phyloP scores from a whole-genome alignment of 2,888 invertebrate genomes.

The Taenaris catops region DNA sequence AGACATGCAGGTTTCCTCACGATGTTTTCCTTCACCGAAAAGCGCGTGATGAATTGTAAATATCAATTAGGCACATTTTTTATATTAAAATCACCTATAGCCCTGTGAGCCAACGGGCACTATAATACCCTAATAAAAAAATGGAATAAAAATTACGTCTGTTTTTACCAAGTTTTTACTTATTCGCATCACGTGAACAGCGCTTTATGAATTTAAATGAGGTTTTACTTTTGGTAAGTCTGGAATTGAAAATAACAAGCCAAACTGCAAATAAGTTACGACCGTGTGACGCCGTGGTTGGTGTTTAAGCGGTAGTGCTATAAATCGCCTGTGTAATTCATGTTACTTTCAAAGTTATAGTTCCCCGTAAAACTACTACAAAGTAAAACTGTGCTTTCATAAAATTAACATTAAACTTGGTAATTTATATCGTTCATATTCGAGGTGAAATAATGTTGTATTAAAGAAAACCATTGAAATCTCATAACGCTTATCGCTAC shows the following conservation, averaged over 20 bases:
- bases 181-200: neutral
- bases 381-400: neutral
- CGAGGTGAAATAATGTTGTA: too few relatives aligned
- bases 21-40: too few relatives aligned
- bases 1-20: too few relatives aligned
- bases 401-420: neutral
- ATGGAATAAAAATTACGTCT: neutral
- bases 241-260: slow-evolving; percentile 4
- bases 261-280: slow-evolving; percentile 5
- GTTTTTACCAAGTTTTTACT: neutral
- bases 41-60: too few relatives aligned
- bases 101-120: too few relatives aligned
- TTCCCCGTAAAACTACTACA: neutral
- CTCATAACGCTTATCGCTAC: too few relatives aligned
- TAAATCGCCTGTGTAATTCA: slow-evolving; percentile 3
- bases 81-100: too few relatives aligned
- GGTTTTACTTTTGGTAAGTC: neutral
- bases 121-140: too few relatives aligned
- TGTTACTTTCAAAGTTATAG: slow-evolving; percentile 5
- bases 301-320: slow-evolving; percentile 1
- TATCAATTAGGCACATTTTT: too few relatives aligned
- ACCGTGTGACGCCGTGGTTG: slow-evolving; percentile 5
- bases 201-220: slow-evolving; percentile 2
- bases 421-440: too few relatives aligned
- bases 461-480: too few relatives aligned